These are phyloP conservation scores for Platycercus adscitus DNA, from an alignment of 2,113 vertebrate species.

Conservation along the genomic window DNA sequence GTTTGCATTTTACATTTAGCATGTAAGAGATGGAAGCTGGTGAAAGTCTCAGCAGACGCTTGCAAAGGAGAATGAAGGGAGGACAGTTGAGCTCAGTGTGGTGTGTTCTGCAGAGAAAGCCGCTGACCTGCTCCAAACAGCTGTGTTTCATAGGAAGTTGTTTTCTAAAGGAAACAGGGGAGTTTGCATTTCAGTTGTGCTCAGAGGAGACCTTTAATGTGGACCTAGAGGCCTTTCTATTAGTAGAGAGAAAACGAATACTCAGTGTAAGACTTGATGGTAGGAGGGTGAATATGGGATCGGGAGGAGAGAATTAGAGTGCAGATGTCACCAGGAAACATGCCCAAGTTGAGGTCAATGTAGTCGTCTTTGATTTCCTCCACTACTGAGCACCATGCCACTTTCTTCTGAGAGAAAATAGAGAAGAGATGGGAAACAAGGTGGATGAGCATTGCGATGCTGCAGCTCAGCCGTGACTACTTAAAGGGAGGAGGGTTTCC, in stretches of 20 bases:
- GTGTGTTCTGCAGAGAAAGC: neutral
- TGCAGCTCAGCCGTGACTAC: neutral
- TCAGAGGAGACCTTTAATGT: neutral
- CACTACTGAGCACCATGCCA: neutral
- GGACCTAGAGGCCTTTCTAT: neutral
- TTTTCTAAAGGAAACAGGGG: neutral
- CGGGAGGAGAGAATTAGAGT: neutral
- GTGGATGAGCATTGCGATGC: neutral
- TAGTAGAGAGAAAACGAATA: neutral
- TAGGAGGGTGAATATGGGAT: neutral
- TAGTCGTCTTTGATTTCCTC: neutral
- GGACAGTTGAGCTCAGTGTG: neutral
- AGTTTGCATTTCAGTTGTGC: neutral
- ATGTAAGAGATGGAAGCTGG: neutral
- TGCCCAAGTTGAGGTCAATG: neutral
- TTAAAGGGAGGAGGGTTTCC: neutral
- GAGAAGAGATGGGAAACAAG: neutral
- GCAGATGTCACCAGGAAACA: neutral
- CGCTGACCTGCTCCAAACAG: neutral
- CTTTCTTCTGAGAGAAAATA: conserved; percentile 2
- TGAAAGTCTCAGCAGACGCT: neutral
- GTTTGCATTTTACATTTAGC: neutral
- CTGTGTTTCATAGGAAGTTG: neutral
- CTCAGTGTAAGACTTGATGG: neutral
- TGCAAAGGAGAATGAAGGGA: neutral